Evolutionary conservation across 2,888 invertebrate genomes (phyloP), one percentile per base, ranked within the genome.

Genomic region (Matsumyia berberina): DNA sequence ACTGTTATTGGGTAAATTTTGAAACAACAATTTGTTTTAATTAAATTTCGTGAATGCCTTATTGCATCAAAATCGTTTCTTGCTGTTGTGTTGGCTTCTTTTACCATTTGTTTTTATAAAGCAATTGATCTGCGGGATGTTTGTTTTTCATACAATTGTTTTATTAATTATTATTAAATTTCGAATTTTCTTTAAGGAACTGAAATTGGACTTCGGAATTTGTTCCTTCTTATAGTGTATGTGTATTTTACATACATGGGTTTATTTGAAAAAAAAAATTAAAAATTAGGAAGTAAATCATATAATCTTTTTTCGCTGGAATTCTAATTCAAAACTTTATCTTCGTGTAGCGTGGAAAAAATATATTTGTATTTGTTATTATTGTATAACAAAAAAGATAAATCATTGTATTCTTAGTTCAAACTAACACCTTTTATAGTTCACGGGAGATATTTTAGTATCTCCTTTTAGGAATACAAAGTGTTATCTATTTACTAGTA

Each of bases 381-480:
- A 29, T 53, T 29, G 24, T 31, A 53, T 24, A 57, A 44, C 76
- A 64, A 72, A 55, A 42, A 42, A 29, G 8, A n/a, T n/a, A 42
- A 3, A 64, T 17, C 78, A 42, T 64, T 53, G 51, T 53, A 37
- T 58, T 55, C 15, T 49, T 33, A 24, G 31, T 58, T 67, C 37
- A 67, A 67, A 67, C 66, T 53, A 42, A 67, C 74, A 80, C 62
- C 12, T 69, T 74, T 76, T 17, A 69, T 55, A 76, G 80, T 76
- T 81, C 62, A 60, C 66, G 44, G 55, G 46, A 81, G 67, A 69
- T 51, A 62, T 31, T 60, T 8, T 17, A 69, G 17, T 39, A 70
- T 58, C 81, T 64, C 57, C 69, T 57, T 29, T 64, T 81, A 81
- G 64, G 81, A 81, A 76, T 76, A 64, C 37, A 81, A 81, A 76